Conservation (phyloP, 2,797 vertebrate genomes). For the Alectoris magna region DNA sequence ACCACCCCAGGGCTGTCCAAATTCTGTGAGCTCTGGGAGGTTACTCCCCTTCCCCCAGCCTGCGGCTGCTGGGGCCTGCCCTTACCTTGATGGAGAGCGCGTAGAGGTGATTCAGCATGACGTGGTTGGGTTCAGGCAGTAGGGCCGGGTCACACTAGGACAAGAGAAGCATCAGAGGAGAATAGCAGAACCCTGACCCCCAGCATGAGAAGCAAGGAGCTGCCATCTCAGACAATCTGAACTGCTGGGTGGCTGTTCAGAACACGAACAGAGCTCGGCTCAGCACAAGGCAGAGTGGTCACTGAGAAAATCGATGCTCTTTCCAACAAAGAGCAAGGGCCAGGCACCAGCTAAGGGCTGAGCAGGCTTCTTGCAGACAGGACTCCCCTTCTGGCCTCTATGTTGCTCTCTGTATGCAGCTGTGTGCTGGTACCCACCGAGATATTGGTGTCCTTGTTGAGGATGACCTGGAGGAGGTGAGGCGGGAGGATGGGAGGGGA, state of each 20-base stretch:
- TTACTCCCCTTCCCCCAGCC: neutral
- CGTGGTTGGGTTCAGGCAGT: slow-evolving; percentile 96
- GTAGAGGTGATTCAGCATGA: slow-evolving; percentile 98
- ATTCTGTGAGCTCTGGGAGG: neutral
- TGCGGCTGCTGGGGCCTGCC: fast-evolving
- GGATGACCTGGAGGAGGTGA: slow-evolving; percentile 97
- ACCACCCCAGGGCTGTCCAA: fast-evolving
- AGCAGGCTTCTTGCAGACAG: neutral
- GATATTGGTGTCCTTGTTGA: slow-evolving; percentile 98
- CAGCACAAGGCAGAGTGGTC: neutral
- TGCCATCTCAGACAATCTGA: neutral
- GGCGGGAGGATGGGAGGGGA: slow-evolving; percentile 96
- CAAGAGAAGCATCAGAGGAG: slow-evolving; percentile 32
- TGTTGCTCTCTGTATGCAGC: neutral
- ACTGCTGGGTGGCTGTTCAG: neutral
- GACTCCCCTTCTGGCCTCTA: neutral
- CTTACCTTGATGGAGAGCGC: slow-evolving; percentile 96
- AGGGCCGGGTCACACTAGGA: slow-evolving; percentile 94
- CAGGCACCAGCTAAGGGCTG: neutral
- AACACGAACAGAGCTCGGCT: neutral
- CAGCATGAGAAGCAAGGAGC: neutral
- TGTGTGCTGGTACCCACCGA: slow-evolving; percentile 84
- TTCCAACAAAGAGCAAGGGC: neutral
- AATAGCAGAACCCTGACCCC: neutral
- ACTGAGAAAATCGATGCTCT: neutral